Base-by-base conservation (phyloP, 2,888 invertebrate genomes). In the Xestia sexstrigata region DNA sequence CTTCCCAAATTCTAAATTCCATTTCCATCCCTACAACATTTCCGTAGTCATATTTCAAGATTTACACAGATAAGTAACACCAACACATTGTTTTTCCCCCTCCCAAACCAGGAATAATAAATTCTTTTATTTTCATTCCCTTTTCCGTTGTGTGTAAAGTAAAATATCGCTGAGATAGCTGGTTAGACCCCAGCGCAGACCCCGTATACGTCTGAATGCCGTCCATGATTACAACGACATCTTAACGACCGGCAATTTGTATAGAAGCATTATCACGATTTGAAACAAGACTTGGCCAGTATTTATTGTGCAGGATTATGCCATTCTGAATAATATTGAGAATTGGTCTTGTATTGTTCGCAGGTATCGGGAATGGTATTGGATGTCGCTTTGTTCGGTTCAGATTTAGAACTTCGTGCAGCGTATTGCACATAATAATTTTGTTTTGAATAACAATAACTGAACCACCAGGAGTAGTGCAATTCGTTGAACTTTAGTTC, bases 241-340 rank as follows among this genome's bases (percentile, higher is more conserved):
- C 71, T 82, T 73, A 78, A 85, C 86, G 83, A 67, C 58, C 69
- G n/a, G 62, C 78, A 72, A 58, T 85, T 72, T 72, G 74, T 82
- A 74, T 63, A 62, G 69, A 23, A 60, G 52, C 72, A 82, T 78
- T 83, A 85, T 83, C 86, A 70, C 66, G 86, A 74, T 66, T 66
- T 26, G 66, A 63, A 77, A 70, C 74, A 30, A 69, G 70, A 82
- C 74, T 69, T 69, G 74, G 58, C 42, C 26, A 30, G 55, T 85
- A 67, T 86, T 83, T 83, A 82, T 74, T 74, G 74, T 60, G 15
- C 52, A 26, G 45, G 63, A 71, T 78, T 73, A 63, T 62, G n/a
- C 42, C 72, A 63, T 78, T 70, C 74, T 67, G 30, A 60, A 69
- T 74, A 74, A 71, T 85, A 72, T 84, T 65, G 49, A 63, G 70